Evolutionary conservation across 2,113 vertebrate genomes (phyloP).

Genomic region (Ciconia maguari): DNA sequence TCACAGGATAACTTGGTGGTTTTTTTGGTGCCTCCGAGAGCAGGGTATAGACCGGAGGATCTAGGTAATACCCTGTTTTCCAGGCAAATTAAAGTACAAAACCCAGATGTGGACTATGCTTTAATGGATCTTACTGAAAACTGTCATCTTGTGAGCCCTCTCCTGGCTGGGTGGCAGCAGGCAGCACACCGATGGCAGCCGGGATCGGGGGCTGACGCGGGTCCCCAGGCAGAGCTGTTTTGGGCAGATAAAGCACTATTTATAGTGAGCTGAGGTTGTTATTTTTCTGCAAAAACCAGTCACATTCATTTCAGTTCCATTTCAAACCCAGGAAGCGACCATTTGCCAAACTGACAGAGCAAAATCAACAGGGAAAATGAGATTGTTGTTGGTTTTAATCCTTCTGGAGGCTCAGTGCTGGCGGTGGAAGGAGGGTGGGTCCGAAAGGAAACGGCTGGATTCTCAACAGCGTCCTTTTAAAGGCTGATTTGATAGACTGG

Average conservation of each 20-base stretch:
- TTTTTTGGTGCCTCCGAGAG: not conserved
- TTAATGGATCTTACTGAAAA: not conserved
- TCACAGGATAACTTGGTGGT: not conserved
- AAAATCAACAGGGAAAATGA: constrained; percentile 40
- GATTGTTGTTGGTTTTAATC: constrained; percentile 60
- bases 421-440: constrained; percentile 57
- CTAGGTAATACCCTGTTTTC: not conserved
- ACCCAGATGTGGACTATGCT: not conserved
- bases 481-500: not conserved
- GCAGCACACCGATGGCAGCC: not conserved
- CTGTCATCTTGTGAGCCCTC: not conserved
- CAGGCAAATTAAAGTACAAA: not conserved
- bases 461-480: not conserved
- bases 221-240: not conserved
- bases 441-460: not conserved
- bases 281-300: constrained; percentile 6
- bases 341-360: constrained; percentile 56
- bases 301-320: not conserved
- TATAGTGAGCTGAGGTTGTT: not conserved
- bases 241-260: constrained; percentile 35
- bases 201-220: not conserved
- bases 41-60: not conserved
- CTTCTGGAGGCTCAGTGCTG: constrained; percentile 31
- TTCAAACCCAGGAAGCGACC: constrained; percentile 60
- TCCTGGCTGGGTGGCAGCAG: not conserved